Conservation (phyloP, 2,888 invertebrate species). For the Meloe dianella region DNA sequence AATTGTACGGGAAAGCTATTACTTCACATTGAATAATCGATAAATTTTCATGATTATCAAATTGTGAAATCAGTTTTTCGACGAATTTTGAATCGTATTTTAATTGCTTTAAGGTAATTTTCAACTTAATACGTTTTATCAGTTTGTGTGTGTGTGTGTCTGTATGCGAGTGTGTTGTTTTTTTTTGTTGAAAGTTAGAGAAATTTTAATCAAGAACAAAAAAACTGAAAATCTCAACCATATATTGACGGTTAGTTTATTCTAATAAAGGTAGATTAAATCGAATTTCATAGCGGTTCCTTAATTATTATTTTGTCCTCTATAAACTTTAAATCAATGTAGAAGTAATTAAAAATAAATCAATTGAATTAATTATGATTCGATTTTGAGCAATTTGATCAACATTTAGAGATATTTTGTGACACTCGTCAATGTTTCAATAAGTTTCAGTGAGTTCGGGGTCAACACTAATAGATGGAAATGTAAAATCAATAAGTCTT, state of each 20-base stretch:
- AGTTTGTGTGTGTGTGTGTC: not conserved
- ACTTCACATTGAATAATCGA: not conserved
- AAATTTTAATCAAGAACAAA: slow-evolving; percentile 17
- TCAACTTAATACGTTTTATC: not conserved
- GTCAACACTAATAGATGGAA: slow-evolving; percentile 32
- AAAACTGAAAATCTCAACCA: slow-evolving; percentile 17
- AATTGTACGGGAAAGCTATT: too few species aligned
- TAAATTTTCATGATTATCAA: not conserved
- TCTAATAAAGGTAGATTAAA: slow-evolving; percentile 25
- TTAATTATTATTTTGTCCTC: slow-evolving; percentile 16
- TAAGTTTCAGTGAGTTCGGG: slow-evolving; percentile 26
- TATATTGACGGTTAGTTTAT: slow-evolving; percentile 25
- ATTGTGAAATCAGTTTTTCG: slow-evolving; percentile 8
- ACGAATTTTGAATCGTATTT: not conserved
- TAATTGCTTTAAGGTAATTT: slow-evolving; percentile 26
- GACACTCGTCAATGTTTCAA: slow-evolving; percentile 27
- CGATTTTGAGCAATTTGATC: too few species aligned
- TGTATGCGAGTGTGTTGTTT: too few species aligned
- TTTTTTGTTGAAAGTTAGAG: too few species aligned
- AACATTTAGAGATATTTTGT: too few species aligned
- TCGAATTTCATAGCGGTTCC: slow-evolving; percentile 20
- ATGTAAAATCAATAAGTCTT: slow-evolving; percentile 36
- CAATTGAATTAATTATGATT: not conserved
- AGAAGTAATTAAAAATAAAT: not conserved
- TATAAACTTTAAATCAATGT: not conserved